Evolutionary conservation across 2,797 vertebrate genomes (phyloP).

Genomic region (Kryptolebias ocellatus): DNA sequence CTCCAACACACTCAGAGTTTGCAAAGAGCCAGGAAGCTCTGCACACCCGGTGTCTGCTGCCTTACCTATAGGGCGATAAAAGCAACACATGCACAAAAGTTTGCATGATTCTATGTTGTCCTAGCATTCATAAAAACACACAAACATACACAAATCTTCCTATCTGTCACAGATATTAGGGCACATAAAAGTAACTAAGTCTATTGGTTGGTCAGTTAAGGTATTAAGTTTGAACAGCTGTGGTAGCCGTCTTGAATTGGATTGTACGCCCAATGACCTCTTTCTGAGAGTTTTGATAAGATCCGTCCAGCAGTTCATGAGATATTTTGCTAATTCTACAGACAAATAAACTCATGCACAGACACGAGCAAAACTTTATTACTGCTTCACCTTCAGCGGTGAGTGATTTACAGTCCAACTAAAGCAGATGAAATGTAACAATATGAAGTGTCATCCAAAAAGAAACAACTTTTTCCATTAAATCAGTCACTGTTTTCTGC

Average conservation of each 20-base stretch:
- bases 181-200: no score
- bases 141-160: background rate
- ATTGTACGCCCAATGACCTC: no score
- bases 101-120: slow-evolving; percentile 1
- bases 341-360: background rate
- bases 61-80: slow-evolving; percentile 51
- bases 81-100: slow-evolving; percentile 35
- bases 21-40: slow-evolving; percentile 61
- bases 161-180: background rate
- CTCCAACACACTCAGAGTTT: slow-evolving; percentile 27
- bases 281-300: no score
- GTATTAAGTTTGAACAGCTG: no score
- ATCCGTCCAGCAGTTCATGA: no score
- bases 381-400: no score
- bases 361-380: background rate
- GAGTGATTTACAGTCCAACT: background rate
- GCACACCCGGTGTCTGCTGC: slow-evolving; percentile 24
- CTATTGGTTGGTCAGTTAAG: no score
- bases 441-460: slow-evolving; percentile 28
- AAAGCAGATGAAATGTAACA: slow-evolving; percentile 32
- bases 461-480: slow-evolving; percentile 57
- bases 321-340: no score
- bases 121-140: background rate
- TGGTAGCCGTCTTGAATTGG: no score
- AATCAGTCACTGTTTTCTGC: slow-evolving; percentile 36